Evolutionary conservation across 2,797 vertebrate species (phyloP), one percentile per base, ranked within the genome.

Genomic region (Arctocebus calabarensis): DNA sequence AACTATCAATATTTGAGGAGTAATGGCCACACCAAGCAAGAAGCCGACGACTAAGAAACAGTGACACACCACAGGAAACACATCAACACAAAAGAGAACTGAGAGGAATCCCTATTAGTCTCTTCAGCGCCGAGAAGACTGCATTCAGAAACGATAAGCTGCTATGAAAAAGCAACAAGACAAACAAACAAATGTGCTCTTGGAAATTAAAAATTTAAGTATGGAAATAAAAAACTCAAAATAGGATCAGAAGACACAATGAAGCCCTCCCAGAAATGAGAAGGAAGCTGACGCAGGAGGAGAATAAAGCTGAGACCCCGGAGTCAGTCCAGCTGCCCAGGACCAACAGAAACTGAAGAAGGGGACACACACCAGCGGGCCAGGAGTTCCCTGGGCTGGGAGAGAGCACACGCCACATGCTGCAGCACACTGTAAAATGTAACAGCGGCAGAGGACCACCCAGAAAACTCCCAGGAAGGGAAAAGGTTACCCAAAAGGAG

Each of bases 81-180:
- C 95, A 75, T 66, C 59, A 32, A 32, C 61, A 92, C 25, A 77
- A 83, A 84, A 73, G 25, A 40, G 59, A 90, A 74, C 22, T 48
- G 34, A 75, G 70, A 64, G 75, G 55, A 91, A 43, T 19, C n/a
- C 75, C 48, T 32, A 59, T 11, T 2, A 2, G 8, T 45, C 48
- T 48, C 23, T 66, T 74, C 5, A n/a, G 32, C 34, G 14, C n/a
- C n/a, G 37, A 22, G 10, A 32, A 94, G 17, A 68, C 13, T 0
- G 1, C 13, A 25, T 11, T 82, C 45, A 11, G n/a, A 70, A 57
- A 77, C 48, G 71, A 25, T 52, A 16, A 43, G 4, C 13, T 74
- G 55, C 34, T 32, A 11, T 1, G 2, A 48, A 34, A 78, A 84
- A 82, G 22, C 17, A 74, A 78, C 11, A 86, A 2, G 48, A 43